A percentile compares a stretch with the other conserved stretches of the same genome.
phyloP scores from a whole-genome alignment of 2,113 vertebrate genomes.

The Lichenostomus cassidix region DNA sequence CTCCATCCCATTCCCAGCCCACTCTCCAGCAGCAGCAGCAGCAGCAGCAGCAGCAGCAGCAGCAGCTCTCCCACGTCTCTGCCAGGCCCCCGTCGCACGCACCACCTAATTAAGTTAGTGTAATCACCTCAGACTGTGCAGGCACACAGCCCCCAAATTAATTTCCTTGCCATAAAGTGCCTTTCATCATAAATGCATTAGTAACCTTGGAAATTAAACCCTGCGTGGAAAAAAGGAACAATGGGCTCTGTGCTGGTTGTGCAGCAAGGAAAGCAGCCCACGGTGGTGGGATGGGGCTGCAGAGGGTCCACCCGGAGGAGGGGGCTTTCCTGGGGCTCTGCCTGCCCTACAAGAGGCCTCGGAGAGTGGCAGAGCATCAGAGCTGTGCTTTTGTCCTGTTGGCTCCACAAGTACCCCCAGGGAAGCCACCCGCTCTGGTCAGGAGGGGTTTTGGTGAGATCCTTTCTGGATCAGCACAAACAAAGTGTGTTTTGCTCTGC shows the following conservation, averaged over 20 bases:
- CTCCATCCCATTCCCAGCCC: neutral
- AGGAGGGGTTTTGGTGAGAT: neutral
- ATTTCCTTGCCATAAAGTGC: constrained; percentile 43
- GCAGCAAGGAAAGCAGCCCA: neutral
- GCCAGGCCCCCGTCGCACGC: neutral
- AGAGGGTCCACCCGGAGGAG: neutral
- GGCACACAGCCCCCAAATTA: constrained; percentile 18
- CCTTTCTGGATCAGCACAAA: neutral
- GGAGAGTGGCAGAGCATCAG: neutral
- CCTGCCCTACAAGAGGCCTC: neutral
- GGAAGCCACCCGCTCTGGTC: neutral
- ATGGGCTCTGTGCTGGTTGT: neutral
- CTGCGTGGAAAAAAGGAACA: neutral
- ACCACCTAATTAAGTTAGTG: neutral
- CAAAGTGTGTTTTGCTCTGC: neutral
- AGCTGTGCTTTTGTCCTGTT: neutral
- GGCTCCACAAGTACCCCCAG: neutral
- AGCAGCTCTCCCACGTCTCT: neutral
- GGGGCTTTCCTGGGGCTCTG: neutral
- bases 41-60: neutral
- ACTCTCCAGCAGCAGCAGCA: neutral
- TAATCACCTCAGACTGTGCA: constrained; percentile 32
- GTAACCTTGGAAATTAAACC: constrained; percentile 37
- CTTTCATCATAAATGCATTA: constrained; percentile 54
- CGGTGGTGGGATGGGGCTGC: neutral